phyloP scores from a whole-genome alignment of 2,797 vertebrate species.

The Poeciliopsis gracilis region DNA sequence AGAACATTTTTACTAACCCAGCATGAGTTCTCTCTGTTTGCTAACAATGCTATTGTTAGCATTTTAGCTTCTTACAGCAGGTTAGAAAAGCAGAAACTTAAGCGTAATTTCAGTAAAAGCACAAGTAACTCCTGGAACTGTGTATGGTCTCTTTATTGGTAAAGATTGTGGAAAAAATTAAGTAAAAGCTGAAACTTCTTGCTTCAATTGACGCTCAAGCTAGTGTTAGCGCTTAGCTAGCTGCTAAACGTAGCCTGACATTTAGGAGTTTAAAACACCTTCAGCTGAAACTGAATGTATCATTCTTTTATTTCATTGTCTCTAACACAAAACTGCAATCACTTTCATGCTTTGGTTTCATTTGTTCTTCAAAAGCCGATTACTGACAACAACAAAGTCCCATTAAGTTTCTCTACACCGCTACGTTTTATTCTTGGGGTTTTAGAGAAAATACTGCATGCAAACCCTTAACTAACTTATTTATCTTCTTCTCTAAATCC shows the following conservation, averaged over 20 bases:
- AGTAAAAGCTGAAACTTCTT: neutral
- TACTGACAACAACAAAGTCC: neutral
- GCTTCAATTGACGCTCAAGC: neutral
- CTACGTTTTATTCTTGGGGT: neutral
- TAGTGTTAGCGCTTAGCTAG: neutral
- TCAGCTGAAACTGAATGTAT: too few species aligned
- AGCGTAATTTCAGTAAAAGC: neutral
- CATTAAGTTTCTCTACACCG: neutral
- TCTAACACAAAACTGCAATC: too few species aligned
- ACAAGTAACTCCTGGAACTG: neutral
- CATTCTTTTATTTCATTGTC: too few species aligned
- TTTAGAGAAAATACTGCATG: neutral
- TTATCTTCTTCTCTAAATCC: conserved; percentile 6
- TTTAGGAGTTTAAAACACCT: neutral
- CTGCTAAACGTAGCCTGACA: neutral
- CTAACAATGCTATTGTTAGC: neutral
- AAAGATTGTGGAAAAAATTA: neutral
- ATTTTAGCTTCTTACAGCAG: neutral
- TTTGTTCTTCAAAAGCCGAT: too few species aligned
- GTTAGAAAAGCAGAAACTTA: neutral
- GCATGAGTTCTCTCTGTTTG: neutral
- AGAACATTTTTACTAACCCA: neutral
- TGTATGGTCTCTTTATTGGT: neutral
- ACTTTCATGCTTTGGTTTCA: too few species aligned
- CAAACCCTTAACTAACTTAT: neutral